phyloP scores from a whole-genome alignment of 1,140 invertebrate species.

The Pseudoatta argentina region DNA sequence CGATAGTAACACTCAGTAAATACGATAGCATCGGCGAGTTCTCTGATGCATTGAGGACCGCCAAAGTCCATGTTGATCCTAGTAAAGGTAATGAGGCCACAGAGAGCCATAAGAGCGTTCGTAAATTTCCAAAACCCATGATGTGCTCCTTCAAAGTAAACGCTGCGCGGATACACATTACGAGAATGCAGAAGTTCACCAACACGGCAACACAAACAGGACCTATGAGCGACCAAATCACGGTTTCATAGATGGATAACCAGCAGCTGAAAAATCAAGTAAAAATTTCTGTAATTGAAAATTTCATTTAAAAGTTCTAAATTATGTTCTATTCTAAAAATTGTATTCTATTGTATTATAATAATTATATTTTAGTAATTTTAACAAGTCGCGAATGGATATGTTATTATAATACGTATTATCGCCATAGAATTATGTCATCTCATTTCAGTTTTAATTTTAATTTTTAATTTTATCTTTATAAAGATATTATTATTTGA shows the following conservation, averaged over 20 bases:
- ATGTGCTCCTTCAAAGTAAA: slow-evolving; percentile 96
- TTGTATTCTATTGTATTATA: not conserved
- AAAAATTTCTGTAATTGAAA: not conserved
- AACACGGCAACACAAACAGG: slow-evolving; percentile 92
- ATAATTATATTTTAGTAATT: not conserved
- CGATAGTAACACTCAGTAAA: slow-evolving; percentile 90
- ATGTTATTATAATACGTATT: not conserved
- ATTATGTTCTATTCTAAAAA: not conserved
- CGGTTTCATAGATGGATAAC: slow-evolving; percentile 96
- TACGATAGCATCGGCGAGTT: slow-evolving; percentile 91
- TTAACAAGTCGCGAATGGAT: not conserved
- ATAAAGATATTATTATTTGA: not conserved
- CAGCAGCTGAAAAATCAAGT: slow-evolving; percentile 91
- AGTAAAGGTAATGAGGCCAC: slow-evolving; percentile 92
- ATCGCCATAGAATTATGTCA: not conserved
- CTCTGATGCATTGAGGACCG: slow-evolving; percentile 93
- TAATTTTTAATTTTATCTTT: not conserved
- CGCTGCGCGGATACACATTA: slow-evolving; percentile 95
- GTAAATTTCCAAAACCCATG: slow-evolving; percentile 95
- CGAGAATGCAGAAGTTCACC: slow-evolving; percentile 93
- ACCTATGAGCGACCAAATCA: slow-evolving; percentile 96
- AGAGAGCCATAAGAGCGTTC: slow-evolving; percentile 94
- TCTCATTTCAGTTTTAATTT: slow-evolving; percentile 42
- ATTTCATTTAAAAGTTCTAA: not conserved
- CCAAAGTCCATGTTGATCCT: slow-evolving; percentile 93